phyloP scores from a whole-genome alignment of 2,797 vertebrate genomes.

The Pseudochirops corinnae region DNA sequence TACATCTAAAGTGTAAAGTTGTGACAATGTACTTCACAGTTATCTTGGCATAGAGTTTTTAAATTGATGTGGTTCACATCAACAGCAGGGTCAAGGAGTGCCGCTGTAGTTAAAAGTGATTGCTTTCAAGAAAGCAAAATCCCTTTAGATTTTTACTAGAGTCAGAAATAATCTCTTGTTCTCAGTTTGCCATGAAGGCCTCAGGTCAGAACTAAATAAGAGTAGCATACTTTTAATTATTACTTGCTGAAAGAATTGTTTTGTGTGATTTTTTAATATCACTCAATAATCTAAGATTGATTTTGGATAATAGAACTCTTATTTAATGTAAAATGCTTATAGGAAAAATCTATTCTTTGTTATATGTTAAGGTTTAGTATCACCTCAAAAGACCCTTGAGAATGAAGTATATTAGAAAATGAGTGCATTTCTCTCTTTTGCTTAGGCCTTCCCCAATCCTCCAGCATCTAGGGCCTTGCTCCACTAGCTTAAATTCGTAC shows the following conservation, averaged over 20 bases:
- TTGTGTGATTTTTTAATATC: constrained; percentile 34
- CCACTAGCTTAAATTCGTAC: neutral
- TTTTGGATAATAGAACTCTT: neutral
- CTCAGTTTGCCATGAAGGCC: constrained; percentile 18
- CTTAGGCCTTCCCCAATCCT: neutral
- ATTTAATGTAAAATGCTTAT: constrained; percentile 43
- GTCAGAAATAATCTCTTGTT: neutral
- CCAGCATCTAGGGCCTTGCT: neutral
- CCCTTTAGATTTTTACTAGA: constrained; percentile 3
- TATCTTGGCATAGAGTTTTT: constrained; percentile 28
- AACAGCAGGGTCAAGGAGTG: neutral
- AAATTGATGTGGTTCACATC: neutral
- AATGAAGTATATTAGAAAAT: neutral
- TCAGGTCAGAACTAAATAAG: constrained; percentile 42
- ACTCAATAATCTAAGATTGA: neutral
- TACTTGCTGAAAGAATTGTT: neutral
- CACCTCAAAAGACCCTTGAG: constrained; percentile 7
- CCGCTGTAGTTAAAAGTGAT: constrained; percentile 2
- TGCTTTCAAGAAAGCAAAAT: constrained; percentile 52
- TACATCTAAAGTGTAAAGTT: constrained; percentile 43
- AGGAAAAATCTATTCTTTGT: constrained; percentile 21
- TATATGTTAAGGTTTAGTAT: neutral
- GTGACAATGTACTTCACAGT: constrained; percentile 28
- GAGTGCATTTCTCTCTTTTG: neutral
- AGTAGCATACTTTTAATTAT: constrained; percentile 45